Evolutionary conservation across 2,797 vertebrate species (phyloP).

Genomic region (Hypotaenidia okinawae): DNA sequence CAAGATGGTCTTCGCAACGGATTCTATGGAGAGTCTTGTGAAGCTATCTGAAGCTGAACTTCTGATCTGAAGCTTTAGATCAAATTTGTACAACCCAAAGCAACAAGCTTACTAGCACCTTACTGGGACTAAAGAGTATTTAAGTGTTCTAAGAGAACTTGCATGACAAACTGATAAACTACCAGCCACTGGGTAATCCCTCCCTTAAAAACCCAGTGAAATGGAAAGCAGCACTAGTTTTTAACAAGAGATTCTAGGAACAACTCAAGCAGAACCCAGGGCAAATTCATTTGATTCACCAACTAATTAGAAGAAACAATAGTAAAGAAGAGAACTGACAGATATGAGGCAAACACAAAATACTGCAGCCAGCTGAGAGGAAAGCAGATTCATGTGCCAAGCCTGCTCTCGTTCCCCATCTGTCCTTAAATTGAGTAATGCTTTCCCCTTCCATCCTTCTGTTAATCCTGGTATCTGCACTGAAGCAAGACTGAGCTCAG

Average conservation of each 20-base stretch:
- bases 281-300: neutral
- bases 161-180: neutral
- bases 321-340: neutral
- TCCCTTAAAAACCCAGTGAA: neutral
- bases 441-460: neutral
- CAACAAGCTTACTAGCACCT: neutral
- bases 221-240: neutral
- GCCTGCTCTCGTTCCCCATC: neutral
- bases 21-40: neutral
- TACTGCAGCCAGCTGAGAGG: neutral
- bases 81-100: neutral
- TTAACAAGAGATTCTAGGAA: neutral
- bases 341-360: neutral
- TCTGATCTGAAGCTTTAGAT: neutral
- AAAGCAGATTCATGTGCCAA: neutral
- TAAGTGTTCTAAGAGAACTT: neutral
- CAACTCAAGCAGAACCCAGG: neutral
- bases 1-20: neutral
- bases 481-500: neutral
- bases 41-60: neutral
- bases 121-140: neutral
- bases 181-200: neutral
- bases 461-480: neutral
- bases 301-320: neutral
- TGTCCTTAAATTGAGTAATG: neutral